Conservation (phyloP, 2,888 invertebrate species). For the Rotaria socialis region DNA sequence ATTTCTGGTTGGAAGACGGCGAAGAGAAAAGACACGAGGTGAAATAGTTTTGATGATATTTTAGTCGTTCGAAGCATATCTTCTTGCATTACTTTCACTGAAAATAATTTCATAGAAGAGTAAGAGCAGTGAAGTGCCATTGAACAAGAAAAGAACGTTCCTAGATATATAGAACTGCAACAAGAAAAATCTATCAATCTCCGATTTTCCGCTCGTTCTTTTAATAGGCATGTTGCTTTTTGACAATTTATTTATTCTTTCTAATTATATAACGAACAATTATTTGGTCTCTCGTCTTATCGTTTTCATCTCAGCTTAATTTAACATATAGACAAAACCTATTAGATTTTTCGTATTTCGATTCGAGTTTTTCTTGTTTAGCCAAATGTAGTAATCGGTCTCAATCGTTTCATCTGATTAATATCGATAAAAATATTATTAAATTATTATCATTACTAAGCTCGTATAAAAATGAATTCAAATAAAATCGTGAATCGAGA, state of each 20-base stretch:
- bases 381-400: background rate
- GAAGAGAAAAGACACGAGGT: background rate
- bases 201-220: background rate
- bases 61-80: background rate
- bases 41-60: background rate
- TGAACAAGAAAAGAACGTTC: background rate
- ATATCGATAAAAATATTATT: background rate
- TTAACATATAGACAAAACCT: background rate
- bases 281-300: background rate
- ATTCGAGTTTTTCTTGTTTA: background rate
- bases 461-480: background rate
- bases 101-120: background rate
- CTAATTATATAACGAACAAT: background rate
- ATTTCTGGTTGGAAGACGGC: background rate
- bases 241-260: background rate
- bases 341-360: background rate
- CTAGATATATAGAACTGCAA: background rate
- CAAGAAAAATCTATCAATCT: background rate
- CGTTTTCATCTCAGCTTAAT: background rate
- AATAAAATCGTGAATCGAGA: no score
- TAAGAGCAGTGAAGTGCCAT: background rate
- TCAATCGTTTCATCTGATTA: background rate
- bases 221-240: background rate
- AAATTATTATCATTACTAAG: background rate
- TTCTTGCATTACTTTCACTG: background rate